phyloP scores from a whole-genome alignment of 2,113 vertebrate genomes.

The Circaetus gallicus region DNA sequence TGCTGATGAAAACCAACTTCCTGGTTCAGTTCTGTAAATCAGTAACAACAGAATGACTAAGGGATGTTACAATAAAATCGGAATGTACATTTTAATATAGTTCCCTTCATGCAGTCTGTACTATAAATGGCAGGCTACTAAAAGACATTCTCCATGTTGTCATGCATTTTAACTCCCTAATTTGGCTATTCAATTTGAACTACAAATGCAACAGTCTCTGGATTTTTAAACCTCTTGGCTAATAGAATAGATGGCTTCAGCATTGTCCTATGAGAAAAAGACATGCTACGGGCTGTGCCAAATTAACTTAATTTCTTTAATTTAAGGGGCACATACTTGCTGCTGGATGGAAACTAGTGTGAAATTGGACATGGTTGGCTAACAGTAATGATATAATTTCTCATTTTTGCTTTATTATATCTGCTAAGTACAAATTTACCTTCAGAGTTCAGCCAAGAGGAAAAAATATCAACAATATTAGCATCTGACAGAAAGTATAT shows the following conservation, averaged over 20 bases:
- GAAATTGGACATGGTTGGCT: background rate
- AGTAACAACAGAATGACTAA: background rate
- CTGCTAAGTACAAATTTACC: slow-evolving; percentile 16
- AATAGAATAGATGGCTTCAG: background rate
- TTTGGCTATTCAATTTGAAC: background rate
- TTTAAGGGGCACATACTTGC: background rate
- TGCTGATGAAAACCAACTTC: background rate
- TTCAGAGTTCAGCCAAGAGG: background rate
- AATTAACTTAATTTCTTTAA: background rate
- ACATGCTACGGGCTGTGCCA: background rate
- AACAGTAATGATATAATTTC: background rate
- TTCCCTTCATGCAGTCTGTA: background rate
- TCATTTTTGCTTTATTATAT: slow-evolving; percentile 13
- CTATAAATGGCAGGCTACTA: background rate
- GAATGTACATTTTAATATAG: background rate
- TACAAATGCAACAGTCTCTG: background rate
- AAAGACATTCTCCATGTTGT: background rate
- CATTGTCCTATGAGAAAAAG: background rate
- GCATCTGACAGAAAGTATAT: background rate
- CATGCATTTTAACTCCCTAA: slow-evolving; percentile 26
- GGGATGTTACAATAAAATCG: background rate
- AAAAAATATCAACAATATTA: background rate
- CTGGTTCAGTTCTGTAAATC: background rate
- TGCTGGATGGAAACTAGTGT: background rate
- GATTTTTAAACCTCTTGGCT: background rate